Conservation (phyloP, 2,113 vertebrate genomes). For the Dipodomys spectabilis region DNA sequence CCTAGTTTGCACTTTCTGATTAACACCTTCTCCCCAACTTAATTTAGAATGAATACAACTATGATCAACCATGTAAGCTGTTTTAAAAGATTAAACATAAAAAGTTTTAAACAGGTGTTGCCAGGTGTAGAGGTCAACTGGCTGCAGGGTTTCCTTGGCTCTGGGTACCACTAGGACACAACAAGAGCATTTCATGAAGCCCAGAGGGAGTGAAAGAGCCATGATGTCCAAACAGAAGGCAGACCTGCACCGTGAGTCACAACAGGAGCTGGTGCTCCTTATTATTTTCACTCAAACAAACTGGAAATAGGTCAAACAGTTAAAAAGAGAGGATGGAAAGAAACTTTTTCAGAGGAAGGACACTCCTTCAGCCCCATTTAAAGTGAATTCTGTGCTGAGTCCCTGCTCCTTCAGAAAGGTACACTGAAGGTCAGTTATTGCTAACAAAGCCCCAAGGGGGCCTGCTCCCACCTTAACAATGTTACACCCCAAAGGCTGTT, state of each 20-base stretch:
- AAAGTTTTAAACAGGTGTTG: background rate
- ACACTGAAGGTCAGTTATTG: conserved; percentile 68
- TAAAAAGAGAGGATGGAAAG: conserved; percentile 37
- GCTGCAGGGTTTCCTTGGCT: background rate
- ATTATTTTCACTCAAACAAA: conserved; percentile 45
- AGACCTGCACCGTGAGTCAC: background rate
- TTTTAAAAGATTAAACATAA: conserved; percentile 37
- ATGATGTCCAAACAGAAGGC: background rate
- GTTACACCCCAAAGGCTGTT: conserved; percentile 3
- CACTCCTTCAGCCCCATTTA: conserved; percentile 58
- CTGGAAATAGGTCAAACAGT: conserved; percentile 19
- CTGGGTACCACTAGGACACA: background rate
- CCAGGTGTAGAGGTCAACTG: background rate
- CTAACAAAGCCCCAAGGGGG: conserved; percentile 62
- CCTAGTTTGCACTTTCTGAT: conserved; percentile 70
- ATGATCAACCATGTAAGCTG: conserved; percentile 38
- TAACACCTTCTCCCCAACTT: conserved; percentile 1
- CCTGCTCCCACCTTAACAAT: background rate
- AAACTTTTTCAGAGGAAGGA: conserved; percentile 19
- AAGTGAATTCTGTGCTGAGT: conserved; percentile 75
- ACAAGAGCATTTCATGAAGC: conserved; percentile 53
- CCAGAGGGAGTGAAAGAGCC: conserved; percentile 40
- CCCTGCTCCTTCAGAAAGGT: conserved; percentile 61
- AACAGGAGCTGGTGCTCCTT: background rate
- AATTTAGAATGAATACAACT: conserved; percentile 48